These are phyloP conservation scores for Synergus itoensis DNA, from an alignment of 2,888 invertebrate species.

Conservation along the genomic window DNA sequence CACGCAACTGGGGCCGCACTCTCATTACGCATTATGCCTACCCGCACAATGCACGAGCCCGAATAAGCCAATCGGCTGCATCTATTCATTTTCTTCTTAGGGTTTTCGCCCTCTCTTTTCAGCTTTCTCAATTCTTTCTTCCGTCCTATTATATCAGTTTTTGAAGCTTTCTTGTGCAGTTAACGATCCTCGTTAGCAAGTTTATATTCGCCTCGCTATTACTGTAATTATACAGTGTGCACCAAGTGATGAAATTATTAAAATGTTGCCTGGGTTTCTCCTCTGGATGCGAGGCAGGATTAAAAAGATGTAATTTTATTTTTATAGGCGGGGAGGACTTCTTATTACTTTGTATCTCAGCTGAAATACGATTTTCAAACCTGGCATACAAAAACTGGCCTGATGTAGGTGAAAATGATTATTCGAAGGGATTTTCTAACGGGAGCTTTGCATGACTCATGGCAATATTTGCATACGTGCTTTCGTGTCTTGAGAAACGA, in stretches of 20 bases:
- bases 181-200: conserved; percentile 38
- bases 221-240: conserved; percentile 24
- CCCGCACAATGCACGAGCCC: conserved; percentile 9
- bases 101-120: conserved; percentile 7
- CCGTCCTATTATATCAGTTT: conserved; percentile 8
- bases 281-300: not conserved
- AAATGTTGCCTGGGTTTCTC: not conserved
- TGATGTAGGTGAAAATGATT: not conserved
- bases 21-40: conserved; percentile 31
- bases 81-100: conserved; percentile 27
- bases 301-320: not conserved
- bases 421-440: not conserved
- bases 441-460: conserved; percentile 16
- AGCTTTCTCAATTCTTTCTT: conserved; percentile 25
- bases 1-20: conserved; percentile 31
- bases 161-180: conserved; percentile 16
- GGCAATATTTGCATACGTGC: conserved; percentile 18
- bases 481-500: conserved; percentile 16
- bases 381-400: too few relatives aligned
- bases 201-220: conserved; percentile 16
- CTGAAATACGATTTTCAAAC: too few relatives aligned
- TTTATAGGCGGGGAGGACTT: not conserved
- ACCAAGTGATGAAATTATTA: conserved; percentile 12
- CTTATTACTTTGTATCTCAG: not conserved
- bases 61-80: conserved; percentile 38